A percentile compares a stretch with the other conserved stretches of the same genome.
These are phyloP conservation scores for Petromus typicus DNA, from an alignment of 2,113 vertebrate genomes.

Conservation along the genomic window DNA sequence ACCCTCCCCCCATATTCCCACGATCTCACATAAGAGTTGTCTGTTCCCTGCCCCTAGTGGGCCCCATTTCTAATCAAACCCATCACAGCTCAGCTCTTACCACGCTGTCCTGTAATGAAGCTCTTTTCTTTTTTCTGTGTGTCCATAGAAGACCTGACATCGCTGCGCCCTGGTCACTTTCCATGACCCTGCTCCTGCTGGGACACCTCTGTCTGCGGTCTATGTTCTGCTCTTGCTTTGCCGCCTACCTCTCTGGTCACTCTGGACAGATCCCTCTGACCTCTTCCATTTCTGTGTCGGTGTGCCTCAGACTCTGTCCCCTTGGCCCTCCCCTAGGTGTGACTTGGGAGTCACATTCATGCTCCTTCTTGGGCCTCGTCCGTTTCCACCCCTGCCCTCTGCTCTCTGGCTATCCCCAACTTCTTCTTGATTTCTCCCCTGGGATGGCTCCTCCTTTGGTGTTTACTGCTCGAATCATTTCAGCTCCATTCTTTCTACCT, in stretches of 20 bases:
- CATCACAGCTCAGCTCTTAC: rapidly evolving
- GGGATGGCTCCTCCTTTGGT: background rate
- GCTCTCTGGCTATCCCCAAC: rapidly evolving
- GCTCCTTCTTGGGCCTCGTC: background rate
- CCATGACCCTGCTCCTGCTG: background rate
- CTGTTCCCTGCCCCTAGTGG: rapidly evolving
- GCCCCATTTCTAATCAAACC: rapidly evolving
- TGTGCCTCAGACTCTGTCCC: rapidly evolving
- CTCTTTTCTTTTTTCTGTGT: background rate
- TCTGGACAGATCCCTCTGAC: background rate
- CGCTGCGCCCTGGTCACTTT: rapidly evolving
- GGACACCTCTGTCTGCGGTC: background rate
- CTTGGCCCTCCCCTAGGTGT: background rate
- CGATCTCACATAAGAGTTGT: background rate
- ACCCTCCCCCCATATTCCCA: rapidly evolving
- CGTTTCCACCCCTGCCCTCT: rapidly evolving
- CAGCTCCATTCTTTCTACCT: background rate
- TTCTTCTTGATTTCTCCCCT: background rate
- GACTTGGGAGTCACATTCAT: rapidly evolving
- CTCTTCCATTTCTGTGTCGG: background rate
- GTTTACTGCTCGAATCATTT: background rate
- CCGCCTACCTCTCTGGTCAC: rapidly evolving
- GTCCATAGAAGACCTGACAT: rapidly evolving
- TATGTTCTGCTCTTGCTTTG: background rate
- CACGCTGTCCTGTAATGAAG: rapidly evolving